Percentiles rank a stretch among this genome's conserved stretches.
Conservation (phyloP, 2,797 vertebrate genomes). For the Pteropus rufus region DNA sequence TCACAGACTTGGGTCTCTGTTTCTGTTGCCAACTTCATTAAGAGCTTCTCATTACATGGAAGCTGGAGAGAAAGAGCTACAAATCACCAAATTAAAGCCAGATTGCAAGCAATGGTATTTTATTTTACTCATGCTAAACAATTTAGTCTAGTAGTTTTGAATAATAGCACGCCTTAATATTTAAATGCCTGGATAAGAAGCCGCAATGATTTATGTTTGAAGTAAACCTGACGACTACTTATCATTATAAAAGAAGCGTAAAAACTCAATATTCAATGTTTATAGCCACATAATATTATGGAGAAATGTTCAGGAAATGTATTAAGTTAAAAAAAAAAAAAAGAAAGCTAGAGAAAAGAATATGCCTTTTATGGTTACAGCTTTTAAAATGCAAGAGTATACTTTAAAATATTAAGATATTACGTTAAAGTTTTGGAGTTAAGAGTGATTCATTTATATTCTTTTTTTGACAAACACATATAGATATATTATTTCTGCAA, state of each 20-base stretch:
- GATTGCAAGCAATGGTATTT: background rate
- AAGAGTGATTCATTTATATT: background rate
- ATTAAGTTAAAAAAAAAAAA: background rate
- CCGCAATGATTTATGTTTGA: background rate
- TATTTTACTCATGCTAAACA: background rate
- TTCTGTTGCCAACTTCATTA: background rate
- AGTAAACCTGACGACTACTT: background rate
- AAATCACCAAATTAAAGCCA: background rate
- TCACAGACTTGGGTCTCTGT: conserved; percentile 29
- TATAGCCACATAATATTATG: background rate
- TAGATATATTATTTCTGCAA: background rate
- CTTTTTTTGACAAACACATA: background rate
- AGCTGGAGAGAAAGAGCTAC: background rate
- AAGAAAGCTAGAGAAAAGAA: background rate
- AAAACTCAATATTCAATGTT: background rate
- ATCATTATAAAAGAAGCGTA: background rate
- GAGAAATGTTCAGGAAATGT: background rate
- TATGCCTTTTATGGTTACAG: background rate
- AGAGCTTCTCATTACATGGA: conserved; percentile 40
- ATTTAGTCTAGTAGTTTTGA: background rate
- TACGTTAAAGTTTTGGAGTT: background rate
- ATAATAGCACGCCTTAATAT: background rate
- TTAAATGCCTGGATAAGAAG: background rate
- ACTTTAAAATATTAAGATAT: background rate
- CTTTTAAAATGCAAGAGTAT: background rate